Evolutionary conservation across 2,113 vertebrate genomes (phyloP).

Genomic region (Felis chaus): DNA sequence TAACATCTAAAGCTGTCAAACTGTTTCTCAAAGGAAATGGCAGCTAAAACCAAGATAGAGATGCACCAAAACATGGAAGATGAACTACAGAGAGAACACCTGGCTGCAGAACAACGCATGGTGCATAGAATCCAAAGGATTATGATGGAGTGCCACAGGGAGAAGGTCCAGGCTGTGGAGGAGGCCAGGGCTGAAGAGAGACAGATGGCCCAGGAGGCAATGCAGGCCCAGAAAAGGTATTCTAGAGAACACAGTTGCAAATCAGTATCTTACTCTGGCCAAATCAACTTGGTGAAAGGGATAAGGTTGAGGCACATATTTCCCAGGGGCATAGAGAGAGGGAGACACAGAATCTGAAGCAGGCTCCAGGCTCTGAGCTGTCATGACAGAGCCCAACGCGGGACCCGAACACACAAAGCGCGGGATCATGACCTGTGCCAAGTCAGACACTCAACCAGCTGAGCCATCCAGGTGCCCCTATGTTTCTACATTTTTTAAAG

Average conservation of each 20-base stretch:
- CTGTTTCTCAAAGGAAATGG: conserved; percentile 74
- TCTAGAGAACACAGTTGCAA: background rate
- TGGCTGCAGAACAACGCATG: conserved; percentile 79
- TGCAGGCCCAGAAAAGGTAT: conserved; percentile 71
- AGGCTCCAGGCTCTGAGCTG: too few relatives aligned
- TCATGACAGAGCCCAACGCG: too few relatives aligned
- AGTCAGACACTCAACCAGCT: too few relatives aligned
- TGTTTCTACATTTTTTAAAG: too few relatives aligned
- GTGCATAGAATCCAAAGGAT: conserved; percentile 76
- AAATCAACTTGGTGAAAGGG: background rate
- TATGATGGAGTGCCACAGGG: conserved; percentile 72
- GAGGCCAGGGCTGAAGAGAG: conserved; percentile 78
- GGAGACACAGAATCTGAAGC: too few relatives aligned
- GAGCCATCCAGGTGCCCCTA: too few relatives aligned
- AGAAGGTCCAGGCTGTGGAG: conserved; percentile 73
- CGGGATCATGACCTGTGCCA: too few relatives aligned
- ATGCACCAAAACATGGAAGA: conserved; percentile 69
- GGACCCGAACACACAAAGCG: too few relatives aligned
- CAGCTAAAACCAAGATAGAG: conserved; percentile 67
- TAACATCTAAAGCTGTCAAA: conserved; percentile 46
- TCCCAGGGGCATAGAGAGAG: background rate
- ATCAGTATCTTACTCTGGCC: background rate
- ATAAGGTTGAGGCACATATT: background rate
- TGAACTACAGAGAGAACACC: conserved; percentile 67
- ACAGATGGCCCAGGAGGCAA: background rate